Conservation (phyloP, 2,888 invertebrate species). For the Lordiphosa andalusiaca region DNA sequence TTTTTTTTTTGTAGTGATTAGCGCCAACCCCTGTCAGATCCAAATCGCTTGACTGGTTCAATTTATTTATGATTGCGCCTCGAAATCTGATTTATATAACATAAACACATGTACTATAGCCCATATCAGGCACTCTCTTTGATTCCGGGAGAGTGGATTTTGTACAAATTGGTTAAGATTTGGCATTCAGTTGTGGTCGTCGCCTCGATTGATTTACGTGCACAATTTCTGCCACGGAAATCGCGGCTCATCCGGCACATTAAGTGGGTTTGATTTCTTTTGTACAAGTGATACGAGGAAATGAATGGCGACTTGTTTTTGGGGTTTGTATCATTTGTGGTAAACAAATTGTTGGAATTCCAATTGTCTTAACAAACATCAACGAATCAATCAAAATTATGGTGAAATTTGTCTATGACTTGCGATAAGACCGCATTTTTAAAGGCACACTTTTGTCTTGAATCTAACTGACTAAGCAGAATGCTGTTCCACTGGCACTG, state of each 20-base stretch:
- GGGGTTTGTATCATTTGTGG: slow-evolving; percentile 39
- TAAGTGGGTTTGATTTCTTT: slow-evolving; percentile 19
- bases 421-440: no score
- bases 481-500: slow-evolving; percentile 1
- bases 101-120: slow-evolving; percentile 30
- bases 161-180: slow-evolving; percentile 1
- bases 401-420: slow-evolving; percentile 7
- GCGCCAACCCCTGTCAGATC: slow-evolving; percentile 39
- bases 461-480: slow-evolving; percentile 6
- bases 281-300: slow-evolving; percentile 59
- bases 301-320: slow-evolving; percentile 68
- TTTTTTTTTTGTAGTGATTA: slow-evolving; percentile 46
- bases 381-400: slow-evolving; percentile 37
- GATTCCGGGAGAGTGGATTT: slow-evolving; percentile 7
- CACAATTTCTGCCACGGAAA: slow-evolving; percentile 6
- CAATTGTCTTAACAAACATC: slow-evolving; percentile 12
- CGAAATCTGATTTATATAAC: slow-evolving; percentile 61
- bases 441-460: not conserved
- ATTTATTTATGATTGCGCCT: slow-evolving; percentile 45
- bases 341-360: slow-evolving; percentile 53
- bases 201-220: slow-evolving; percentile 11
- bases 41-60: slow-evolving; percentile 40
- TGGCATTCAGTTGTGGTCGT: slow-evolving; percentile 29
- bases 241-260: slow-evolving; percentile 23
- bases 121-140: not conserved